Base-by-base conservation (phyloP, 2,797 vertebrate genomes). In the Pitangus sulphuratus region DNA sequence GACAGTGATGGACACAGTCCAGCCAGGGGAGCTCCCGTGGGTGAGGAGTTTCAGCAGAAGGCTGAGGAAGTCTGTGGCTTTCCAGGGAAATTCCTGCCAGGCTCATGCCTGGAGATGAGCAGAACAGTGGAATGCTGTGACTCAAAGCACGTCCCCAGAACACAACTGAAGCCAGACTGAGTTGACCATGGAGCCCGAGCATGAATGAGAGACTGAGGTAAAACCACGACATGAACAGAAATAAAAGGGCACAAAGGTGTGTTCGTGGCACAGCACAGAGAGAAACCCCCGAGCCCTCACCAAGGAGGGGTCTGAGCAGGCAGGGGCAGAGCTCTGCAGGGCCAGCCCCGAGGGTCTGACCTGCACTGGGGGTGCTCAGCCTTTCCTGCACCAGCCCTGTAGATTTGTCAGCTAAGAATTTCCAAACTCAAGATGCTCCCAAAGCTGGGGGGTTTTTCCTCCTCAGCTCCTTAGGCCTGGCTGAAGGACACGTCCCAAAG, bases 141-240 rank as follows among this genome's bases (percentile, higher is more conserved):
- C 58, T 94, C 58, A 76, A 68, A 39, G 20, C 9, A 1, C 1
- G 40, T 45, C 16, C n/a, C 57, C 45, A 1, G 62, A 8, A 7
- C 48, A 39, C 44, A 37, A 33, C 9, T 83, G 66, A 14, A 25
- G 39, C 4, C 62, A 45, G 78, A 5, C 16, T 4, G 39, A n/a
- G 9, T 6, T 12, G 31, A 20, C 17, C 15, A 1, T 0, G 15
- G 61, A 19, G 35, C 40, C 69, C 0, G 0, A 8, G 3, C 14
- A 5, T 1, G 1, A 30, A 5, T 0, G 15, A 25, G 1, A 61
- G 24, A 1, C 40, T 5, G 25, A 2, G 5, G 12, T 3, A 24
- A 69, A 90, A 8, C 65, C 77, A 21, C 0, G 0, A 1, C 2
- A 7, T 1, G 31, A 28, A 20, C 40, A 31, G 30, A 56, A 53